Conservation (phyloP, 1,140 invertebrate species). For the Papilio machaon region DNA sequence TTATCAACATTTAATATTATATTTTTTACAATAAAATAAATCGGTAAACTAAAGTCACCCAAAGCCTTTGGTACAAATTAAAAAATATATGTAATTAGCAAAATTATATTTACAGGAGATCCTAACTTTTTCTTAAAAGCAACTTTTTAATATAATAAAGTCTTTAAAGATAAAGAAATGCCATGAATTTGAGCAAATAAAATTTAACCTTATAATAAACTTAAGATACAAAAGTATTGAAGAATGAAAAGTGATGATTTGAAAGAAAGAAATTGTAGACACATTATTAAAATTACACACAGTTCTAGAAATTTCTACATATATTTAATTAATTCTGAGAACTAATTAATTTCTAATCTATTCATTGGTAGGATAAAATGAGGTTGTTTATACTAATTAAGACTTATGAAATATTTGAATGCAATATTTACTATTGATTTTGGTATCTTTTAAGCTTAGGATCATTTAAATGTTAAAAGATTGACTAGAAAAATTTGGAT, state of each 20-base stretch:
- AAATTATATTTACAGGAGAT: slow-evolving; percentile 65
- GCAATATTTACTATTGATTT: slow-evolving; percentile 51
- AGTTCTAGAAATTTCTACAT: slow-evolving; percentile 40
- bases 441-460: slow-evolving; percentile 71
- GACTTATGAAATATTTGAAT: slow-evolving; percentile 44
- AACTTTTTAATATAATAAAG: slow-evolving; percentile 49
- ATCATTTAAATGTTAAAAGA: slow-evolving; percentile 63
- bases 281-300: slow-evolving; percentile 36
- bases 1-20: slow-evolving; percentile 44
- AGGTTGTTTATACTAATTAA: slow-evolving; percentile 47
- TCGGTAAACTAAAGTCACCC: slow-evolving; percentile 69
- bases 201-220: slow-evolving; percentile 51
- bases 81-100: slow-evolving; percentile 46
- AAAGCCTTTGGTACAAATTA: slow-evolving; percentile 56
- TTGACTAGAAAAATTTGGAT: slow-evolving; percentile 80
- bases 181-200: slow-evolving; percentile 79
- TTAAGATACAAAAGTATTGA: slow-evolving; percentile 33
- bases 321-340: slow-evolving; percentile 33
- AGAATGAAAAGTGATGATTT: slow-evolving; percentile 33
- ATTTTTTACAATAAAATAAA: slow-evolving; percentile 52
- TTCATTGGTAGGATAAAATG: slow-evolving; percentile 71
- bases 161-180: slow-evolving; percentile 75
- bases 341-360: slow-evolving; percentile 61
- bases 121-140: slow-evolving; percentile 60
- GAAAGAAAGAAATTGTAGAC: slow-evolving; percentile 17